Percentiles rank a stretch among this genome's conserved stretches.
Conservation (phyloP, 2,113 vertebrate species). For the Neomonachus schauinslandi region DNA sequence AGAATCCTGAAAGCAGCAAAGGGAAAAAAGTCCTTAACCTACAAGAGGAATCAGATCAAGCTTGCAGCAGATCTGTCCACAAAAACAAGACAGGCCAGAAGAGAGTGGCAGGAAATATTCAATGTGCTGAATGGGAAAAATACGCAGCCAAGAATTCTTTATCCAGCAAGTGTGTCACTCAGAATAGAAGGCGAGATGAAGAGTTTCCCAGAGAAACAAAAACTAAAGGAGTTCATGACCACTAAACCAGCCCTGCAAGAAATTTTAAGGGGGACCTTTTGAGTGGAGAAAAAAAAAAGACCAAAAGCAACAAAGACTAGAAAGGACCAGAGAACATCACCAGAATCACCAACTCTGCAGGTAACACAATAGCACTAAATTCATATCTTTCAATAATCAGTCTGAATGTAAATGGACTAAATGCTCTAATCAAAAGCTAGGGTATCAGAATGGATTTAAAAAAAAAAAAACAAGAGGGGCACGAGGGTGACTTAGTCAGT, state of each 20-base stretch:
- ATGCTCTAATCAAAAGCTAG: background rate
- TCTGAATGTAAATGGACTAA: background rate
- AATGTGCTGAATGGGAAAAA: background rate
- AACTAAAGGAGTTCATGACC: background rate
- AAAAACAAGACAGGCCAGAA: background rate
- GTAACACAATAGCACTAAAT: background rate
- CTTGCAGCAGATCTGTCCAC: background rate
- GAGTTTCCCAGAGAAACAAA: background rate
- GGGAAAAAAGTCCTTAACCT: background rate
- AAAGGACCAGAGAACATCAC: background rate
- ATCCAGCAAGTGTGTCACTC: background rate
- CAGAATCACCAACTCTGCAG: background rate
- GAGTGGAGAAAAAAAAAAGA: background rate
- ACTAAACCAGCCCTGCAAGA: background rate
- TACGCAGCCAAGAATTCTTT: background rate
- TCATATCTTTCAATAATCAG: background rate
- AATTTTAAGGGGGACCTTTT: background rate
- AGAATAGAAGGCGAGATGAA: background rate
- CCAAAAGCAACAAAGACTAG: background rate
- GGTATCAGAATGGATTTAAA: background rate
- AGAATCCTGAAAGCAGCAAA: background rate
- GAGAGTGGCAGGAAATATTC: background rate
- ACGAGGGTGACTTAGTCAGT: background rate
- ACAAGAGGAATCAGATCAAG: background rate
- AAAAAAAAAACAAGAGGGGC: background rate